Conservation (phyloP, 2,113 vertebrate species). For the Hyla sarda region DNA sequence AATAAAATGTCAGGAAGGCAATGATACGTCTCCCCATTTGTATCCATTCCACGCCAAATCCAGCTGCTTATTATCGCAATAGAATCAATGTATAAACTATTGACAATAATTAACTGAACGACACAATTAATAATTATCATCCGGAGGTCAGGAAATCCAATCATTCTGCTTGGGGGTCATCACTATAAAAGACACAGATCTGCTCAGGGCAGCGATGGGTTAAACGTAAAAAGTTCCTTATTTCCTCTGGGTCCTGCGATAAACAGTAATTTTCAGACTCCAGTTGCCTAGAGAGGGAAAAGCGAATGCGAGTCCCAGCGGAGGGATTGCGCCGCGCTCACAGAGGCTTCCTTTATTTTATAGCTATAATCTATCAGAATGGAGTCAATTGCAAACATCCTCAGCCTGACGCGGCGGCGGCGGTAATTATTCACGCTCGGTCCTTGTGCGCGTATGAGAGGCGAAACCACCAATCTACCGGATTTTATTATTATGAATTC, state of each 20-base stretch:
- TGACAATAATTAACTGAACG: too few relatives aligned
- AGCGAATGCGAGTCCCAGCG: background rate
- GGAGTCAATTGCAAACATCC: constrained; percentile 26
- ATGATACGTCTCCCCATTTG: too few relatives aligned
- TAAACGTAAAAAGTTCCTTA: background rate
- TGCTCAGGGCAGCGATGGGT: background rate
- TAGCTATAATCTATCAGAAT: background rate
- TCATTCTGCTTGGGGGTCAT: too few relatives aligned
- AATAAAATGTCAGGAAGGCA: too few relatives aligned
- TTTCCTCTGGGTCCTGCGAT: constrained; percentile 26
- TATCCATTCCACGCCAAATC: too few relatives aligned
- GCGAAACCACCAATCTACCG: background rate
- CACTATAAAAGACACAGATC: too few relatives aligned
- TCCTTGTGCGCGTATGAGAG: background rate
- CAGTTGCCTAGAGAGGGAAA: constrained; percentile 45
- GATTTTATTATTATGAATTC: background rate
- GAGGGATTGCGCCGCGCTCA: constrained; percentile 2
- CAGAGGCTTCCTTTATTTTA: background rate
- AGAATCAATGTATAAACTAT: too few relatives aligned
- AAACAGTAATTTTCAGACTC: constrained; percentile 37
- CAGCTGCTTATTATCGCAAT: too few relatives aligned
- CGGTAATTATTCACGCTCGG: background rate
- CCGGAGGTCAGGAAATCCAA: too few relatives aligned
- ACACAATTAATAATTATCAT: too few relatives aligned
- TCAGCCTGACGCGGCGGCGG: background rate